phyloP scores from a whole-genome alignment of 2,113 vertebrate genomes.

The Redunca redunca region DNA sequence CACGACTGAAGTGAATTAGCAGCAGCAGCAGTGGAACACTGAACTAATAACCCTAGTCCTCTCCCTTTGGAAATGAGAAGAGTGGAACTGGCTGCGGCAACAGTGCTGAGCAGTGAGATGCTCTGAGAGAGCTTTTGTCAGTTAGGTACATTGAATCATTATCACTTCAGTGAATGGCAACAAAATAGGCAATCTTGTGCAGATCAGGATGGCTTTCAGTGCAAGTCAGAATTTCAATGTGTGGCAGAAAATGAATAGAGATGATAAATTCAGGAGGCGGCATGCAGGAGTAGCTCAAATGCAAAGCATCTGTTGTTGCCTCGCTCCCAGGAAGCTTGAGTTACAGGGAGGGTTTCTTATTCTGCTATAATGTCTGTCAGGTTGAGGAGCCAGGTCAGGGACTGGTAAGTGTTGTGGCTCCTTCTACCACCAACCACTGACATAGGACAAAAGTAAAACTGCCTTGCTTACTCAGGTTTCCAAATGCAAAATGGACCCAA shows the following conservation, averaged over 20 bases:
- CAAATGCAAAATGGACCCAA: background rate
- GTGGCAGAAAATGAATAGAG: conserved; percentile 34
- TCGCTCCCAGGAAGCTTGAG: background rate
- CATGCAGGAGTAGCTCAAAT: background rate
- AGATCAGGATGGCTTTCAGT: background rate
- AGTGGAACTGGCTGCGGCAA: background rate
- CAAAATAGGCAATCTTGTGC: background rate
- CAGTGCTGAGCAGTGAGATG: background rate
- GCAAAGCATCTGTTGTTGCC: conserved; percentile 19
- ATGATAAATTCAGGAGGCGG: conserved; percentile 36
- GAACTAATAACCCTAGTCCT: background rate
- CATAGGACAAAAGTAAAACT: background rate
- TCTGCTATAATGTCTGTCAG: background rate
- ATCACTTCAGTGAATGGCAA: conserved; percentile 24
- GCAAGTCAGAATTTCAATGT: conserved; percentile 31
- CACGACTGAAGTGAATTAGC: too few species aligned
- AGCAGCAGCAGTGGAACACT: background rate
- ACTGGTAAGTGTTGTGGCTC: background rate
- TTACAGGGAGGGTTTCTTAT: background rate
- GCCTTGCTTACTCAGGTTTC: background rate
- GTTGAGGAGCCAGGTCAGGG: background rate
- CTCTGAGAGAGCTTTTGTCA: background rate
- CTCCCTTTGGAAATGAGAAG: background rate
- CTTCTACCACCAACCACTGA: background rate
- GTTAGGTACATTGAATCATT: background rate